These are phyloP conservation scores for Acanthaster planci DNA, from an alignment of 35 echinoderm and acorn worm species.

Conservation along the genomic window DNA sequence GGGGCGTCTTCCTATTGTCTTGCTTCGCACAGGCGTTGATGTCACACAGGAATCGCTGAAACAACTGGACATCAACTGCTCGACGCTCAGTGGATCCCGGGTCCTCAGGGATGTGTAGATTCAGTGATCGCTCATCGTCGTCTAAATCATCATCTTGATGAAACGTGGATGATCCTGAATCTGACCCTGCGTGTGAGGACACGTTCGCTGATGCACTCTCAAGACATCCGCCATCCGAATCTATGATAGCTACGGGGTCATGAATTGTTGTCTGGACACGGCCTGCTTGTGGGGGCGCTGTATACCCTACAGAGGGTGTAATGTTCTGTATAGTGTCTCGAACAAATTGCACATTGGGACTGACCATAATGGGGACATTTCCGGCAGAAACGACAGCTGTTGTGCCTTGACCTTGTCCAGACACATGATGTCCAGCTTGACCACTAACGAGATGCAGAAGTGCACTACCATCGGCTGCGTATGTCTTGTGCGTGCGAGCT, in stretches of 20 bases:
- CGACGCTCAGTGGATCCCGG: background rate
- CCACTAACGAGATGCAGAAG: background rate
- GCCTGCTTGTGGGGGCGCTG: slow-evolving; percentile 6
- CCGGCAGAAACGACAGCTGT: no score
- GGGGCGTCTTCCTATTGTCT: no score
- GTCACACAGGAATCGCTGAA: background rate
- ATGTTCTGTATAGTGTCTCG: no score
- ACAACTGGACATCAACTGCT: background rate
- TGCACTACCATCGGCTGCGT: background rate
- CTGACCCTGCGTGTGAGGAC: no score
- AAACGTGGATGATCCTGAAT: background rate
- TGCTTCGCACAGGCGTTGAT: no score
- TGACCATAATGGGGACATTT: no score
- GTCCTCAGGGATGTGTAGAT: slow-evolving; percentile 6
- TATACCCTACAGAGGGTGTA: background rate
- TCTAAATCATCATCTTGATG: background rate
- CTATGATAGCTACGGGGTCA: no score
- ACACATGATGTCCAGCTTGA: no score
- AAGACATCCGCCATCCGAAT: no score
- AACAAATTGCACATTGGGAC: no score
- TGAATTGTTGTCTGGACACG: background rate
- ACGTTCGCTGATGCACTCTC: no score
- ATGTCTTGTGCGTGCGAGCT: background rate
- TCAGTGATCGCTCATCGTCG: slow-evolving; percentile 20
- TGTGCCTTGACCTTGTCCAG: no score